These are phyloP conservation scores for Decapterus maruadsi DNA, from an alignment of 2,797 vertebrate species.

Conservation along the genomic window DNA sequence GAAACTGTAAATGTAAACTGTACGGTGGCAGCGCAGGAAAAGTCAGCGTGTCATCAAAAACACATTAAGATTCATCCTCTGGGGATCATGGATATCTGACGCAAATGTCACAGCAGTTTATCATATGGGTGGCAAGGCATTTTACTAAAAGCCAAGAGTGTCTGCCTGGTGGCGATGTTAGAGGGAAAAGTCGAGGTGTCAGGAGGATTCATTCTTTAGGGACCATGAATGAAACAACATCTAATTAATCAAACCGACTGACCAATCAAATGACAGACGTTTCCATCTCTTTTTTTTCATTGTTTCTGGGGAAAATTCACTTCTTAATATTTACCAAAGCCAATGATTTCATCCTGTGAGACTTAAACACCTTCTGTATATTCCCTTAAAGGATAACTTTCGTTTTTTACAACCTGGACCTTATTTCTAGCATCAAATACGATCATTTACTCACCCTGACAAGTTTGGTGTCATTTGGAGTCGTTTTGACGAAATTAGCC, in stretches of 20 bases:
- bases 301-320: neutral
- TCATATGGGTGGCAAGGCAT: neutral
- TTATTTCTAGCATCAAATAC: no score
- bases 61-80: neutral
- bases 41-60: neutral
- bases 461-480: no score
- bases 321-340: conserved; percentile 40
- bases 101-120: neutral
- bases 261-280: neutral
- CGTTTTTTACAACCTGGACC: no score
- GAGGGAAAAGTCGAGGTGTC: neutral
- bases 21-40: neutral
- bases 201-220: neutral
- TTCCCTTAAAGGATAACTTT: no score
- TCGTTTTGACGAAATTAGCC: no score
- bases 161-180: neutral
- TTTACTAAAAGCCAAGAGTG: neutral
- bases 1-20: neutral
- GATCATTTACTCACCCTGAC: no score
- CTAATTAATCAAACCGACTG: neutral
- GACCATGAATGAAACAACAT: neutral
- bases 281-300: neutral
- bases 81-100: neutral
- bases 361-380: conserved; percentile 26
- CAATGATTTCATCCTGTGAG: conserved; percentile 29